phyloP scores from a whole-genome alignment of 2,797 vertebrate genomes.

The Microcaecilia unicolor region DNA sequence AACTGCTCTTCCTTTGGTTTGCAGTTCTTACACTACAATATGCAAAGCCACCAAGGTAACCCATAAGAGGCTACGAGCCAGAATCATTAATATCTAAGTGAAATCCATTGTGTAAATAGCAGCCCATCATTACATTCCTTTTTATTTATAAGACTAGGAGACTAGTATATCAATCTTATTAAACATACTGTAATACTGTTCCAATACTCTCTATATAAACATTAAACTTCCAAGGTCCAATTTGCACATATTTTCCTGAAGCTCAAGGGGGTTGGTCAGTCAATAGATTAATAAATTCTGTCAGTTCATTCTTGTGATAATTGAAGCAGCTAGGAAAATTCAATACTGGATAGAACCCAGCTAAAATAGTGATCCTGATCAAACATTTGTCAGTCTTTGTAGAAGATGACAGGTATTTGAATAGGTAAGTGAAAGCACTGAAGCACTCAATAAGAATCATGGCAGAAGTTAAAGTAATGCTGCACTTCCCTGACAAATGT shows the following conservation, averaged over 20 bases:
- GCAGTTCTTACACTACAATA: too few species aligned
- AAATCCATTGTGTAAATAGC: too few species aligned
- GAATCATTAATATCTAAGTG: too few species aligned
- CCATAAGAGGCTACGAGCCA: too few species aligned
- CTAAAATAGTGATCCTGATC: constrained; percentile 50
- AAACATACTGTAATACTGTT: constrained; percentile 7
- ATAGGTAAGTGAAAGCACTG: constrained; percentile 41
- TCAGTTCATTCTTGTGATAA: constrained; percentile 61
- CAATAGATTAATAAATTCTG: constrained; percentile 61
- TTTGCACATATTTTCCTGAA: constrained; percentile 9
- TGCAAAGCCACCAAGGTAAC: too few species aligned
- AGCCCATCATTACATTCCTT: too few species aligned
- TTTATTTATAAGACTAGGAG: background rate
- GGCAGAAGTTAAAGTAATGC: constrained; percentile 30
- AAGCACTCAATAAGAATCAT: constrained; percentile 38
- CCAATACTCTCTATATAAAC: constrained; percentile 15
- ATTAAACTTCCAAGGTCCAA: constrained; percentile 20
- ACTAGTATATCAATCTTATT: constrained; percentile 3
- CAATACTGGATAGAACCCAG: constrained; percentile 16
- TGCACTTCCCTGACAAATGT: constrained; percentile 49
- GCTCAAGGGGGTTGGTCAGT: constrained; percentile 23
- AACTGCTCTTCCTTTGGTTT: too few species aligned
- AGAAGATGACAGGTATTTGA: constrained; percentile 59
- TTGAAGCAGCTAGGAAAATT: constrained; percentile 55
- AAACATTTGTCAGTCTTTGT: constrained; percentile 49